Evolutionary conservation across 2,113 vertebrate species (phyloP), one percentile per base, ranked within the genome.

Genomic region (Phodopus roborovskii): DNA sequence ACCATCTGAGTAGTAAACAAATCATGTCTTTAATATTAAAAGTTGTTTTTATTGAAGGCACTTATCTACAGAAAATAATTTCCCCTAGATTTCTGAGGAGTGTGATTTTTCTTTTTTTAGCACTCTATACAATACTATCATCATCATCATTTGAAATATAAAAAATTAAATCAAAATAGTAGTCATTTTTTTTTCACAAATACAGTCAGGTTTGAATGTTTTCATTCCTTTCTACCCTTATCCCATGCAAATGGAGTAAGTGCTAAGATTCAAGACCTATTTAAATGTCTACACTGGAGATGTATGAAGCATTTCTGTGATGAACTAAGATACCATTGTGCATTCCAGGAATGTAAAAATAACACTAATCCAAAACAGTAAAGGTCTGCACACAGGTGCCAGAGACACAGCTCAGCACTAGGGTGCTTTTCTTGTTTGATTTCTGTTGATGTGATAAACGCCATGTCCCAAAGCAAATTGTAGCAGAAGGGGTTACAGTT

Each of bases 31-130:
- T 73, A 92, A 6, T 71, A 58, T 88, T 68, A 94, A 90, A 17
- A 91, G 82, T 15, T 86, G 45, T 79, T 82, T 94, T 75, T 39
- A 39, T 86, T 82, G 53, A 85, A 74, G 66, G 71, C 42, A 33
- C 84, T 64, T 89, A 30, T 33, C 39, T 68, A 19, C 7, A 81
- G n/a, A 42, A 70, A 66, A 66, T 17, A 70, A 88, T 26, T 88
- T 94, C 68, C 58, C 16, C 58, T 84, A 92, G 45, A 95, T 28
- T 91, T 90, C 8, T 68, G 56, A 58, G 81, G 66, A 42, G 16
- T 60, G 22, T 62, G 13, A 8, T 50, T 90, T 88, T 96, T 94
- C n/a, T 64, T 86, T 16, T 5, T 90, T 82, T 85, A 79, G 90
- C 4, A 75, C 15, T 66, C 93, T 93, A 92, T 89, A 64, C 90